Percentiles rank a stretch among this genome's conserved stretches.
phyloP scores from a whole-genome alignment of 1,140 invertebrate genomes.

The Centruroides sculpturatus region DNA sequence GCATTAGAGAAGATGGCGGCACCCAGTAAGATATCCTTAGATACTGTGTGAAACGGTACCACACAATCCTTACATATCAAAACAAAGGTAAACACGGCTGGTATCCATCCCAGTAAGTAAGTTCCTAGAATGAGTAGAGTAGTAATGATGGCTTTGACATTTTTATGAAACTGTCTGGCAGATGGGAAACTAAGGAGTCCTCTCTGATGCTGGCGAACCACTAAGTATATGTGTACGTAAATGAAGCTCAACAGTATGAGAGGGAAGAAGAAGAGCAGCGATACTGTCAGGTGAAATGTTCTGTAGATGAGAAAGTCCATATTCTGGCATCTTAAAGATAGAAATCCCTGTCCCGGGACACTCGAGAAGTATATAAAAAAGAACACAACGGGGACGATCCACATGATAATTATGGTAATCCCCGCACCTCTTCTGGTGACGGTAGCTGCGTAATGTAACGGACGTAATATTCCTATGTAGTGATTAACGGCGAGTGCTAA shows the following conservation, averaged over 20 bases:
- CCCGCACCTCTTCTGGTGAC: slow-evolving; percentile 28
- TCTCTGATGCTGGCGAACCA: slow-evolving; percentile 38
- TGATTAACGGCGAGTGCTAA: slow-evolving; percentile 50
- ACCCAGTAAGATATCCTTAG: slow-evolving; percentile 1
- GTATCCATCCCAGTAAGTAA: slow-evolving; percentile 46
- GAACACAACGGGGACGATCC: slow-evolving; percentile 37
- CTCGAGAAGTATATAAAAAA: slow-evolving; percentile 37
- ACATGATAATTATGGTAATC: slow-evolving; percentile 34
- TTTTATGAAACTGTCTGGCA: slow-evolving; percentile 22
- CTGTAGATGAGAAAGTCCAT: slow-evolving; percentile 14
- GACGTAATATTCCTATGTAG: slow-evolving; percentile 44
- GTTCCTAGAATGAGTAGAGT: slow-evolving; percentile 46
- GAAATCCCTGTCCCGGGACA: slow-evolving; percentile 34
- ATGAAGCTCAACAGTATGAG: slow-evolving; percentile 41
- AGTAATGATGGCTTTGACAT: slow-evolving; percentile 45
- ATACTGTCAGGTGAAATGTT: slow-evolving; percentile 32
- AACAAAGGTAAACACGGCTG: slow-evolving; percentile 38
- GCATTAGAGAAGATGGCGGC: slow-evolving; percentile 18
- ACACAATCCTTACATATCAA: slow-evolving; percentile 37
- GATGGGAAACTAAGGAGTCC: slow-evolving; percentile 21
- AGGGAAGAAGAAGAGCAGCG: slow-evolving; percentile 29
- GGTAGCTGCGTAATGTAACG: slow-evolving; percentile 38
- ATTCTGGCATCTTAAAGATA: slow-evolving; percentile 11
- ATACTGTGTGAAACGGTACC: slow-evolving; percentile 8
- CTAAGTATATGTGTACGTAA: slow-evolving; percentile 42